phyloP scores from a whole-genome alignment of 2,888 invertebrate species.

The Anthophora plumipes region DNA sequence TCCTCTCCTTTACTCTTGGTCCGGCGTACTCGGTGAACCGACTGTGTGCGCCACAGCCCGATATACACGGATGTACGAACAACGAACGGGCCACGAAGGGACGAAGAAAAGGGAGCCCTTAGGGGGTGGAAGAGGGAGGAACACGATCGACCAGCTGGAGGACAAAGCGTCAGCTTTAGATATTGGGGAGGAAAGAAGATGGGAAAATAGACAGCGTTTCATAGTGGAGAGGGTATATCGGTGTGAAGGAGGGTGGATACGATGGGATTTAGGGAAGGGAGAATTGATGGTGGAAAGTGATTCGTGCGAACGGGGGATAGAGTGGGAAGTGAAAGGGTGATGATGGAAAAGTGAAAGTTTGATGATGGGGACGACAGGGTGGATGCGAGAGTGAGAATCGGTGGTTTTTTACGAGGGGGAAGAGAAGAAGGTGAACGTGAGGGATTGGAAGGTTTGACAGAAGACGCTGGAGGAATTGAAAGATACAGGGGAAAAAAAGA shows the following conservation, averaged over 20 bases:
- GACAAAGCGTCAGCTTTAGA: conserved; percentile 16
- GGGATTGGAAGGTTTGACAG: conserved; percentile 17
- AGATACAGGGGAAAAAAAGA: not conserved
- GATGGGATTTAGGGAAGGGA: not conserved
- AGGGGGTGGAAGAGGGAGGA: conserved; percentile 19
- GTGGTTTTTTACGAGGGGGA: not conserved
- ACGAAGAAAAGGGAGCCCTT: conserved; percentile 17
- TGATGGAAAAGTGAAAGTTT: conserved; percentile 8
- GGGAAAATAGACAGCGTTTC: not conserved
- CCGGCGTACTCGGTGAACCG: conserved; percentile 71
- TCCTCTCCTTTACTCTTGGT: conserved; percentile 47
- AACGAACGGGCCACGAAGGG: conserved; percentile 31
- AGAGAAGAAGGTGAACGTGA: not conserved
- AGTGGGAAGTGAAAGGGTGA: not conserved
- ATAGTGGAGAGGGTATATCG: conserved; percentile 13
- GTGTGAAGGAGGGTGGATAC: no score
- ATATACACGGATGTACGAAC: conserved; percentile 67
- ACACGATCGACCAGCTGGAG: conserved; percentile 8
- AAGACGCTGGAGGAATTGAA: not conserved
- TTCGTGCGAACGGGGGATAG: no score
- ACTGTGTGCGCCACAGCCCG: conserved; percentile 66
- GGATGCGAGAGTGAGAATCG: not conserved
- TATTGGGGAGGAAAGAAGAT: conserved; percentile 1
- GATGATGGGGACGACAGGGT: not conserved
- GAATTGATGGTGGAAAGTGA: not conserved